These are phyloP conservation scores for Leptonema lineaticorne DNA, from an alignment of 1,140 invertebrate genomes.

Conservation along the genomic window DNA sequence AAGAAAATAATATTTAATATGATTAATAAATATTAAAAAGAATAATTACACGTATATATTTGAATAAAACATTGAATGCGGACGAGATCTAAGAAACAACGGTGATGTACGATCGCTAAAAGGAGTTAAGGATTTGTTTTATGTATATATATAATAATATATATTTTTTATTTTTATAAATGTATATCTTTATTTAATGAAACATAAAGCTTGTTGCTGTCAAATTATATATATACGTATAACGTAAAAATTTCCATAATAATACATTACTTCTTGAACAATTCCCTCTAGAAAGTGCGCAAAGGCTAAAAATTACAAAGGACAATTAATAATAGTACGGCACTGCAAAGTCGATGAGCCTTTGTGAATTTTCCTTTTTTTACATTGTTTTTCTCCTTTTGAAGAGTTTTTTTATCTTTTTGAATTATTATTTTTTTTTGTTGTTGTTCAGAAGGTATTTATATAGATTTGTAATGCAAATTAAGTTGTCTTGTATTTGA, in stretches of 20 bases:
- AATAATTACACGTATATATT: too few species aligned
- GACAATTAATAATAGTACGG: conserved; percentile 3
- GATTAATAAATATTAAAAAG: too few species aligned
- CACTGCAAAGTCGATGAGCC: conserved; percentile 3
- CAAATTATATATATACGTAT: too few species aligned
- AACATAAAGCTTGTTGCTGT: neutral
- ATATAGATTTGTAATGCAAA: neutral
- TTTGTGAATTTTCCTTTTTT: conserved; percentile 8
- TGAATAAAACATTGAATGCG: neutral
- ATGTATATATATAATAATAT: neutral
- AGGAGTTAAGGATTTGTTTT: neutral
- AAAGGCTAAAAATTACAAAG: conserved; percentile 10
- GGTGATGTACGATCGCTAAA: neutral
- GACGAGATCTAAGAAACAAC: neutral
- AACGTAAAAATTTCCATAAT: neutral
- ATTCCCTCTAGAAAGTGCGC: neutral
- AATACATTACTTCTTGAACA: conserved; percentile 3
- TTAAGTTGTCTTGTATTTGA: neutral
- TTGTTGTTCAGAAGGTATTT: too few species aligned
- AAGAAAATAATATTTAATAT: too few species aligned
- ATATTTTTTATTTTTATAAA: neutral
- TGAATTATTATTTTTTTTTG: neutral
- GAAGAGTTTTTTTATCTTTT: conserved; percentile 6
- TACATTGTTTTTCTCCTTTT: too few species aligned
- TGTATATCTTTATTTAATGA: neutral